Conservation (phyloP, 2,113 vertebrate species). For the Mirounga angustirostris region DNA sequence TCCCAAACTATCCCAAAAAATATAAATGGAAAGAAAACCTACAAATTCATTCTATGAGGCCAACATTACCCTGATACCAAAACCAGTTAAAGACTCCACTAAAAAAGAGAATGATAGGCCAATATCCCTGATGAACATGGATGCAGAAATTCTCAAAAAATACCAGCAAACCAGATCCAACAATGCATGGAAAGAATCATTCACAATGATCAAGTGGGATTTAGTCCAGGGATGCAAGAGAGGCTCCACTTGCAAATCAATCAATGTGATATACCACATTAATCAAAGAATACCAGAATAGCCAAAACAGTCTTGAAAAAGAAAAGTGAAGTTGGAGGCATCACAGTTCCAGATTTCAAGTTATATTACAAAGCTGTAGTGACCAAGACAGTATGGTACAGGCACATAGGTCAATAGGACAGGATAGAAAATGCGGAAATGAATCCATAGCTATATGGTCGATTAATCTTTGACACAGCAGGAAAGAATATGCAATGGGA, state of each 20-base stretch:
- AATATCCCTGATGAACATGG: not conserved
- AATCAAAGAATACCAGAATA: not conserved
- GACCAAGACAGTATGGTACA: not conserved
- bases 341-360: not conserved
- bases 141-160: not conserved
- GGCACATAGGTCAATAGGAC: not conserved
- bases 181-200: not conserved
- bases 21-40: not conserved
- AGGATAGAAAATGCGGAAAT: not conserved
- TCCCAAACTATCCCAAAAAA: not conserved
- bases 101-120: not conserved
- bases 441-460: not conserved
- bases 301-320: not conserved
- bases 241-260: not conserved
- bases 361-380: not conserved
- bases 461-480: not conserved
- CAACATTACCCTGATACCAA: not conserved
- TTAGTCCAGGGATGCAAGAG: not conserved
- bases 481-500: not conserved
- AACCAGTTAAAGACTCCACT: not conserved
- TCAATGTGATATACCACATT: not conserved
- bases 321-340: not conserved
- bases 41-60: not conserved
- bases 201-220: not conserved
- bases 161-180: not conserved